phyloP scores from a whole-genome alignment of 2,888 invertebrate genomes.

The Eucera pruinosa region DNA sequence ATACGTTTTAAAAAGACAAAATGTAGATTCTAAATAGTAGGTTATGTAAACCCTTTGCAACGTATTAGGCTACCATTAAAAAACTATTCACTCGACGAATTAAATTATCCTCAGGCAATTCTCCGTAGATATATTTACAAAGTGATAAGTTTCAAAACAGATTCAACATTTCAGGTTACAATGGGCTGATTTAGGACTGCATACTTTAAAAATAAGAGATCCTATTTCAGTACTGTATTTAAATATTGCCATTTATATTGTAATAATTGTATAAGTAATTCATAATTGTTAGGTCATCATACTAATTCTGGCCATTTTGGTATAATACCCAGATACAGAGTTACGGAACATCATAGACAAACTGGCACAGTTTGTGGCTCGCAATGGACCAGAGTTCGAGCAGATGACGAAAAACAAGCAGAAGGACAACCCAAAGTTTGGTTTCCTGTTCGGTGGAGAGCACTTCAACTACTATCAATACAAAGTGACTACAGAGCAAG shows the following conservation, averaged over 20 bases:
- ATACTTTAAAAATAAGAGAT: conserved; percentile 51
- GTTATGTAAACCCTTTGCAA: conserved; percentile 63
- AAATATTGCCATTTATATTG: conserved; percentile 45
- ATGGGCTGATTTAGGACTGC: conserved; percentile 57
- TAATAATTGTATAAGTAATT: conserved; percentile 33
- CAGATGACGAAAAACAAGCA: conserved; percentile 99
- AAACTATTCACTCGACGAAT: conserved; percentile 37
- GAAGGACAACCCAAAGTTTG: conserved; percentile 98
- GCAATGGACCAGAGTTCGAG: conserved; percentile 99
- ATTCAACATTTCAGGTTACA: conserved; percentile 61
- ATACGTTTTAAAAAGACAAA: conserved; percentile 31
- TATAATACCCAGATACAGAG: conserved; percentile 90
- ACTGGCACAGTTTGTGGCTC: conserved; percentile 98
- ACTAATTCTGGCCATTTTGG: conserved; percentile 56
- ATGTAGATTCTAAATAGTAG: conserved; percentile 57
- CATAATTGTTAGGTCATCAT: not conserved
- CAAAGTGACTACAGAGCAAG: conserved; percentile 97
- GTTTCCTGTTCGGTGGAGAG: conserved; percentile 98
- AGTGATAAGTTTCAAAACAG: conserved; percentile 43
- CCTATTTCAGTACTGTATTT: conserved; percentile 52
- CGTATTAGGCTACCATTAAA: conserved; percentile 51
- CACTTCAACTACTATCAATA: conserved; percentile 98
- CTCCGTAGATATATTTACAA: conserved; percentile 30
- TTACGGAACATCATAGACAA: conserved; percentile 99
- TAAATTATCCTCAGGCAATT: conserved; percentile 35